Base-by-base conservation (phyloP, 2,888 invertebrate species). In the Aphodius granarius region DNA sequence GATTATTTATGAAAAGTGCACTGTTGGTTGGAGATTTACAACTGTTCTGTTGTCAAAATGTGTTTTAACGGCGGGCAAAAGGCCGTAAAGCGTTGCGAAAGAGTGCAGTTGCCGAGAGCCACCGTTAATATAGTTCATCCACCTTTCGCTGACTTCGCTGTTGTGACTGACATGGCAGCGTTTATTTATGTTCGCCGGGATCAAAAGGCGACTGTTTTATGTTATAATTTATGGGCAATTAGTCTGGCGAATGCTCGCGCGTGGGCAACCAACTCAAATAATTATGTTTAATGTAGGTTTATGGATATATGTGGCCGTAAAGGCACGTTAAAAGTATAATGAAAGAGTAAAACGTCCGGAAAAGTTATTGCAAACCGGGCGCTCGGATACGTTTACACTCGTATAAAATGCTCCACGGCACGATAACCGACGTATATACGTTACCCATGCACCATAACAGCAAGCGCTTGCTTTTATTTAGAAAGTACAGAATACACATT, bases 171-270 rank as follows among this genome's bases (percentile, higher is more conserved):
- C 83, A 81, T 82, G 81, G n/a, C 79, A 77, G 78, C 80, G 83
- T 84, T 84, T 86, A 86, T 85, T 86, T 85, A 85, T 83, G 83
- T 82, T 83, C 81, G 80, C 83, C 80, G 79, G 82, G 83, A 85
- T 85, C 85, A 84, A 85, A 85, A 84, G 84, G 82, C 82, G 83
- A 84, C 79, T 83, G 85, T 84, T 85, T 84, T 84, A 84, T 83
- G 83, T 84, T 84, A 83, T 85, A 85, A 85, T 85, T 85, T 86
- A 86, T 84, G 84, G 82, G 83, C 85, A 85, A 85, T 85, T 85
- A 85, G 82, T 80, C 79, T 80, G 80, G 79, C 80, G 79, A 82
- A 80, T 81, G 83, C 78, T 78, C 80, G 79, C 80, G 84, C 84
- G 84, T 83, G 81, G 83, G 83, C 80, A 78, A 80, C 77, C 77